These are phyloP conservation scores for Dioctria rufipes DNA, from an alignment of 2,888 invertebrate species.

Conservation along the genomic window DNA sequence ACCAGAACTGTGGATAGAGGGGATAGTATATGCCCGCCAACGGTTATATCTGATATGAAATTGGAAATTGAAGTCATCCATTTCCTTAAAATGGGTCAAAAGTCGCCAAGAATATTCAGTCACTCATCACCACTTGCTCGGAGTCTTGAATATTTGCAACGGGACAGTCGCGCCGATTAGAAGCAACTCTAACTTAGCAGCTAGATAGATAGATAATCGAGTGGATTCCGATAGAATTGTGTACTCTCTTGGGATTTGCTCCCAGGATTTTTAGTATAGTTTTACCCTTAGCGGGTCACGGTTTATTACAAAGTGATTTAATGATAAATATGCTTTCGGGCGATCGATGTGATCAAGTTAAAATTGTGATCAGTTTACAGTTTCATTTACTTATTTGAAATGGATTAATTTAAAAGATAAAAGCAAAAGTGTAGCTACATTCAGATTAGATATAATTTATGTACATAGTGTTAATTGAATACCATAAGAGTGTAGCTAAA, in stretches of 20 bases:
- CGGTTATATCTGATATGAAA: conserved; percentile 3
- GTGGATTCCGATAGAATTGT: conserved; percentile 46
- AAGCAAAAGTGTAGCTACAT: background rate
- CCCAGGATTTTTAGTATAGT: background rate
- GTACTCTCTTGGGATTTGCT: conserved; percentile 45
- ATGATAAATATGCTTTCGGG: background rate
- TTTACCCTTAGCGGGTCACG: too few relatives aligned
- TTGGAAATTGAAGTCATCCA: conserved; percentile 58
- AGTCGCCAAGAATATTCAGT: conserved; percentile 63
- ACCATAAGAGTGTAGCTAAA: background rate
- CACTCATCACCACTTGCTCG: conserved; percentile 61
- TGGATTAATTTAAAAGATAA: background rate
- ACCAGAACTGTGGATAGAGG: conserved; percentile 15
- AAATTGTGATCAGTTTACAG: background rate
- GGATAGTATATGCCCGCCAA: conserved; percentile 18
- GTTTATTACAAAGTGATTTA: background rate
- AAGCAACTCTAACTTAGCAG: conserved; percentile 63
- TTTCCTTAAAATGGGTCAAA: conserved; percentile 71
- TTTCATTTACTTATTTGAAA: background rate
- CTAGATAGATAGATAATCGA: background rate
- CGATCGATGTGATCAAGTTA: background rate
- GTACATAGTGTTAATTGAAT: background rate
- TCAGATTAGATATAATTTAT: background rate
- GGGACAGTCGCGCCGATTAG: conserved; percentile 70
- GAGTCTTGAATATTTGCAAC: conserved; percentile 69